These are phyloP conservation scores for Apistogramma diplotaenia DNA, from an alignment of 2,113 vertebrate species.

Conservation along the genomic window DNA sequence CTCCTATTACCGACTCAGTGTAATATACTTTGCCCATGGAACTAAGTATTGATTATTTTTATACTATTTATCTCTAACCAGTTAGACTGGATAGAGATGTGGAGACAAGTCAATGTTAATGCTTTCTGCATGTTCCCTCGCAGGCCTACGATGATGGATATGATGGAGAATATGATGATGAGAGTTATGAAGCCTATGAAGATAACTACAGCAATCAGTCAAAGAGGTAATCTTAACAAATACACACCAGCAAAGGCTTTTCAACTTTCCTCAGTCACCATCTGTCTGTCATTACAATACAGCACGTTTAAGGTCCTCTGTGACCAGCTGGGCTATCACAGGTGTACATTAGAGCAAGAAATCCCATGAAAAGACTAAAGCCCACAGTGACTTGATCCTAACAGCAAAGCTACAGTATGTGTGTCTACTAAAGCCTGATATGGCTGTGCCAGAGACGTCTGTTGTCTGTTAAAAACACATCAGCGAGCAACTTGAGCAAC, in stretches of 20 bases:
- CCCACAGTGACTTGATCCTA: not conserved
- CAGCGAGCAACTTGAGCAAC: conserved; percentile 5
- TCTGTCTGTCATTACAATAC: not conserved
- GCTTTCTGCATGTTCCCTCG: conserved; percentile 23
- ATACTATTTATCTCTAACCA: conserved; percentile 37
- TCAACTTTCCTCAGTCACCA: not conserved
- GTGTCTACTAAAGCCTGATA: not conserved
- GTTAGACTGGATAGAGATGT: conserved; percentile 28
- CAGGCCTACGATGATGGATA: conserved; percentile 96
- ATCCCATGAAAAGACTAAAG: not conserved
- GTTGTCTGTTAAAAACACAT: conserved; percentile 27
- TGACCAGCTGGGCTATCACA: not conserved
- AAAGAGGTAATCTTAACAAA: conserved; percentile 82
- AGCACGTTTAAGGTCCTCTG: not conserved
- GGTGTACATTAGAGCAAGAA: not conserved
- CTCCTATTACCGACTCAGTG: conserved; percentile 21
- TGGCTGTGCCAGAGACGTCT: not conserved
- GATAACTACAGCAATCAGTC: conserved; percentile 88
- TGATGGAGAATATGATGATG: conserved; percentile 92
- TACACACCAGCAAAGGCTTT: not conserved
- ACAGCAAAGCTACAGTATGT: not conserved
- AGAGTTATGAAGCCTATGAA: conserved; percentile 90
- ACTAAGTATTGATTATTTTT: conserved; percentile 56
- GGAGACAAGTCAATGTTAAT: conserved; percentile 4
- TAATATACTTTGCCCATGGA: conserved; percentile 55